Evolutionary conservation across 2,797 vertebrate species (phyloP).

Genomic region (Macropus fuliginosus): DNA sequence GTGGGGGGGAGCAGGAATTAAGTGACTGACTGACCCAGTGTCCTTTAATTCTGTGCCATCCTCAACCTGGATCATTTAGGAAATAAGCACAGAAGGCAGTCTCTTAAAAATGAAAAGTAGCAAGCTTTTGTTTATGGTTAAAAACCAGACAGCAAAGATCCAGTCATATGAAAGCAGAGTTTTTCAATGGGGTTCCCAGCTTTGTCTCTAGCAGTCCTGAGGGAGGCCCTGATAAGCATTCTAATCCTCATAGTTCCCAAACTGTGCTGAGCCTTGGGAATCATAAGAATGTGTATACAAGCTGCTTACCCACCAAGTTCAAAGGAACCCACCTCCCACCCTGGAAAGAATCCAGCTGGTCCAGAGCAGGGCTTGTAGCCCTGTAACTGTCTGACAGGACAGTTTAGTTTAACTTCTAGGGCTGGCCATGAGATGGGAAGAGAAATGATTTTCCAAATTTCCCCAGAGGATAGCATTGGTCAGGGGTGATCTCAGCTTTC

Average conservation of each 20-base stretch:
- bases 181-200: background rate
- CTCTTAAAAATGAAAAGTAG: background rate
- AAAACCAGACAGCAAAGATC: background rate
- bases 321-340: background rate
- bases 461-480: slow-evolving; percentile 76
- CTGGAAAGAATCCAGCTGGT: background rate
- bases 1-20: background rate
- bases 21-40: background rate
- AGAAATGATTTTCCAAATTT: slow-evolving; percentile 56
- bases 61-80: background rate
- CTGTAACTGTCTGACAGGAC: background rate
- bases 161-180: background rate
- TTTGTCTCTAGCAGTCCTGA: slow-evolving; percentile 1
- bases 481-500: slow-evolving; percentile 83
- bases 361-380: background rate
- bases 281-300: background rate
- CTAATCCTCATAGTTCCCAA: background rate
- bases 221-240: slow-evolving; percentile 17
- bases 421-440: slow-evolving; percentile 18
- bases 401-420: background rate
- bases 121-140: background rate
- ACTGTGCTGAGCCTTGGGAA: background rate
- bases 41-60: background rate
- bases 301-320: background rate
- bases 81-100: background rate